These are phyloP conservation scores for Callospermophilus lateralis DNA, from an alignment of 2,113 vertebrate genomes.

Conservation along the genomic window DNA sequence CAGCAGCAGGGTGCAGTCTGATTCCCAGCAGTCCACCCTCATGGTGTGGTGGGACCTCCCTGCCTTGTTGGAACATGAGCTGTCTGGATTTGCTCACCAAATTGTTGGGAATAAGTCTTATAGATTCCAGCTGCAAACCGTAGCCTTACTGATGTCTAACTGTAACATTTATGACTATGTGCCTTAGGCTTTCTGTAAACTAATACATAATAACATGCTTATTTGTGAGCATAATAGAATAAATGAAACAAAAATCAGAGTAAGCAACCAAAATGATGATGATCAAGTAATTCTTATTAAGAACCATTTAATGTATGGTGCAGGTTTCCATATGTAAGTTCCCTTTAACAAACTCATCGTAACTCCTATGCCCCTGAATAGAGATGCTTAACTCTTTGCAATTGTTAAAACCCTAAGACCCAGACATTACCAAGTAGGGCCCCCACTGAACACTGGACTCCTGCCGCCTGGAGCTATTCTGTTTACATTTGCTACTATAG, in stretches of 20 bases:
- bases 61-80: neutral
- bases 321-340: neutral
- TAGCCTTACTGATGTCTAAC: constrained; percentile 41
- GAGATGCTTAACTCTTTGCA: constrained; percentile 29
- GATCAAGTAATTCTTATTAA: constrained; percentile 64
- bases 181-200: constrained; percentile 48
- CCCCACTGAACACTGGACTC: neutral
- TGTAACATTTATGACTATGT: constrained; percentile 41
- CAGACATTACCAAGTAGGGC: neutral
- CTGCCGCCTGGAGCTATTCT: constrained; percentile 56
- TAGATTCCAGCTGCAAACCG: constrained; percentile 55
- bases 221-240: constrained; percentile 41
- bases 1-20: neutral
- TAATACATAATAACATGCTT: constrained; percentile 58
- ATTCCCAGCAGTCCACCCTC: neutral
- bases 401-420: constrained; percentile 65
- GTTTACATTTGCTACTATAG: constrained; percentile 75
- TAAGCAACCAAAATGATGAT: constrained; percentile 23
- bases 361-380: neutral
- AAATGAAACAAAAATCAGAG: constrained; percentile 57
- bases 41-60: neutral
- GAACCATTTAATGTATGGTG: neutral
- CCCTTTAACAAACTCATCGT: constrained; percentile 53
- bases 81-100: constrained; percentile 35
- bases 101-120: constrained; percentile 39